Conservation (phyloP, 2,888 invertebrate genomes). For the Trisateles emortualis region DNA sequence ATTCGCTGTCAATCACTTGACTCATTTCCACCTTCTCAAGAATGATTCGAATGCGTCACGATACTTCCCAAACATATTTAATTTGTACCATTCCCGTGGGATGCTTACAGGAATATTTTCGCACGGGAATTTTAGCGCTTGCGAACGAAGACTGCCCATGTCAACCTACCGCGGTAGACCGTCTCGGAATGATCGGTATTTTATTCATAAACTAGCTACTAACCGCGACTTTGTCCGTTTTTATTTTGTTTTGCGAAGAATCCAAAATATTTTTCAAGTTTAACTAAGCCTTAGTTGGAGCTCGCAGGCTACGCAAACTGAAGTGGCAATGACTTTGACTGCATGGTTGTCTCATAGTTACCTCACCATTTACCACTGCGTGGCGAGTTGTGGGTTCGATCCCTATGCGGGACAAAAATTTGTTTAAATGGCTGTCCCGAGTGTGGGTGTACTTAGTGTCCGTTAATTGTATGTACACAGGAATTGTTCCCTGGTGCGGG, state of each 20-base stretch:
- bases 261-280: too few relatives aligned
- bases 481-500: too few relatives aligned
- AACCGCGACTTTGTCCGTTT: constrained; percentile 3
- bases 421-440: too few relatives aligned
- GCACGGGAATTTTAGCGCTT: constrained; percentile 67
- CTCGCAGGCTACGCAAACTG: too few relatives aligned
- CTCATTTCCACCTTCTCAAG: constrained; percentile 28
- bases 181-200: constrained; percentile 55
- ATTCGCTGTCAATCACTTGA: constrained; percentile 42
- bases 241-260: constrained; percentile 3
- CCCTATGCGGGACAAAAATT: too few relatives aligned
- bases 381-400: too few relatives aligned
- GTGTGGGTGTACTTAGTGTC: too few relatives aligned
- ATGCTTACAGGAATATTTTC: constrained; percentile 60
- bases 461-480: too few relatives aligned
- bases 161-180: constrained; percentile 64
- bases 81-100: constrained; percentile 78
- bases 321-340: too few relatives aligned
- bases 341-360: too few relatives aligned
- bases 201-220: constrained; percentile 31
- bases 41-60: constrained; percentile 29
- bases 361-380: too few relatives aligned
- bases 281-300: too few relatives aligned
- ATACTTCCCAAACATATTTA: constrained; percentile 54
- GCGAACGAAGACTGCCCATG: constrained; percentile 56